These are phyloP conservation scores for Hozukius guyotensis DNA, from an alignment of 2,797 vertebrate species.

Conservation along the genomic window DNA sequence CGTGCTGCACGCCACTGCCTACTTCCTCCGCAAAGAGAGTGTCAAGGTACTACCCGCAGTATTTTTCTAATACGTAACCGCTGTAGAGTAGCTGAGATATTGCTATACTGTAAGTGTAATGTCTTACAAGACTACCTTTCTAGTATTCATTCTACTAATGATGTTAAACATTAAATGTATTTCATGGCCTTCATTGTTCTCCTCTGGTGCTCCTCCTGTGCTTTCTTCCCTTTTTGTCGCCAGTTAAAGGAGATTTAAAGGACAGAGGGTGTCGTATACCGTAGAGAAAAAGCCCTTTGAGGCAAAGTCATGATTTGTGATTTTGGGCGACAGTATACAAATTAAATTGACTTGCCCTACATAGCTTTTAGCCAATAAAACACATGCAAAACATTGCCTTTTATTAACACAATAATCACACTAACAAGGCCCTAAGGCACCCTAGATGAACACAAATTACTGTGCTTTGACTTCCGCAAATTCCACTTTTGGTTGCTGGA, in stretches of 20 bases:
- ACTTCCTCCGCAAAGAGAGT: slow-evolving; percentile 92
- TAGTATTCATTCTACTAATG: background rate
- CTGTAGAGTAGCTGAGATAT: background rate
- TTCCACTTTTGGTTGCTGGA: background rate
- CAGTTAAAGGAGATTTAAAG: background rate
- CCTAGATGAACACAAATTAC: background rate
- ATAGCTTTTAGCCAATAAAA: background rate
- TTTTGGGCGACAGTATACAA: background rate
- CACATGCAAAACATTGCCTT: background rate
- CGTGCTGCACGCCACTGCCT: slow-evolving; percentile 95
- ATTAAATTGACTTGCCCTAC: background rate
- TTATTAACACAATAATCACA: background rate
- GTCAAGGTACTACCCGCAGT: slow-evolving; percentile 85
- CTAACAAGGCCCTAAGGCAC: background rate
- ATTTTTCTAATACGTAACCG: background rate
- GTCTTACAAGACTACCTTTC: background rate
- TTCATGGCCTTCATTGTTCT: background rate
- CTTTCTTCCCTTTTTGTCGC: background rate
- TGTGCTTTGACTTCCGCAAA: background rate
- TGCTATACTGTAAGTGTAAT: background rate
- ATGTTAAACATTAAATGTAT: background rate
- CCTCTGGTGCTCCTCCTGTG: background rate
- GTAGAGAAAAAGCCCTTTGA: background rate
- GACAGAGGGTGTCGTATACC: background rate
- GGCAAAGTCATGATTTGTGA: background rate